Evolutionary conservation across 2,888 invertebrate genomes (phyloP), one percentile per base, ranked within the genome.

Genomic region (Hypercompe scribonia): DNA sequence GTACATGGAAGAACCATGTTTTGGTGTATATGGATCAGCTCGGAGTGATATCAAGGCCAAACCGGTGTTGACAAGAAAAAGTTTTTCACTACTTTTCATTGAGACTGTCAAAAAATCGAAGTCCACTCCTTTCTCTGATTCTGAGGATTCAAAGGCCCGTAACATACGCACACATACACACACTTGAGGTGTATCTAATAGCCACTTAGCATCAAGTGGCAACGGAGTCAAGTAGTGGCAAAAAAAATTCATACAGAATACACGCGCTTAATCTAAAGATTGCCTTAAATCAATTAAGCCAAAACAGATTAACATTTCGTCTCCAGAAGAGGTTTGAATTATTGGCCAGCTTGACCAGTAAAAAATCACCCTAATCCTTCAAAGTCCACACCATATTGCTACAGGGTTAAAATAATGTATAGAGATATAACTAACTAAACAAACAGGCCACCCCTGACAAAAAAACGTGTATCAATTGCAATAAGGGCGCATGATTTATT

Each of bases 401-500:
- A 70, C 36, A 42, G 50, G 58, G 71, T 75, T 76, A 18, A 67
- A 65, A 13, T 65, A 73, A 85, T 76, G 82, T 75, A 81, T 77
- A 68, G 76, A 75, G 61, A 81, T 84, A 82, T 79, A 81, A 82
- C 77, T 74, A 78, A 79, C 78, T 82, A 74, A 77, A 78, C 78
- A 78, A 70, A 67, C 36, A 65, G 10, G 24, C 31, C 67, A 70
- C 68, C 74, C 71, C 65, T 61, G 67, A 73, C 75, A 70, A 85
- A 87, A 87, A 87, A 85, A 28, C 33, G 18, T 70, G 88, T 89
- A 91, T 91, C 93, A 92, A 90, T 91, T 89, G 91, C 86, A 87
- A 77, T 74, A 88, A 87, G 89, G 82, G 82, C 78, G 76, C 83
- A 89, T 94, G 94, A 94, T 93, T 93, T 93, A 94, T 92, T 78